Evolutionary conservation across 2,888 invertebrate species (phyloP).

Genomic region (Cheilosia urbana): DNA sequence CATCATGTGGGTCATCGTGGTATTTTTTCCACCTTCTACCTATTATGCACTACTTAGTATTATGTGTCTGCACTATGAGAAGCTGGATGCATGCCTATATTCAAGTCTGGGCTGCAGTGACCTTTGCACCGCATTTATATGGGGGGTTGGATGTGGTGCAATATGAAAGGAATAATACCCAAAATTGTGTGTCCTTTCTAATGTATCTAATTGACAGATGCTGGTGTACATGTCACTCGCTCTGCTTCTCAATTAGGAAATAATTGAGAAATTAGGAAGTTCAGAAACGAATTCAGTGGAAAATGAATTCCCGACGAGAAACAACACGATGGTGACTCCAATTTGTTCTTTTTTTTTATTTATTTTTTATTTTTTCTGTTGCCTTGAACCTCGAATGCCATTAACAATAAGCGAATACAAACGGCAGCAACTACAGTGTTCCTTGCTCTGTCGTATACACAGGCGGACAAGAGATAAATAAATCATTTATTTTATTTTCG

Average conservation of each 20-base stretch:
- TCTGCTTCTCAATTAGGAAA: conserved; percentile 12
- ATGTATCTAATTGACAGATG: conserved; percentile 22
- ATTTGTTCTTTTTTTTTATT: conserved; percentile 1
- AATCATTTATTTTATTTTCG: conserved; percentile 18
- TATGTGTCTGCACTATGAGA: too few species aligned
- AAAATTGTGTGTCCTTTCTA: not conserved
- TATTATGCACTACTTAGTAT: too few species aligned
- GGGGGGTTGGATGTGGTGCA: too few species aligned
- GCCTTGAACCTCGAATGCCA: conserved; percentile 3
- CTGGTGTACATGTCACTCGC: conserved; percentile 10
- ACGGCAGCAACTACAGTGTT: not conserved
- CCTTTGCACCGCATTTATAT: too few species aligned
- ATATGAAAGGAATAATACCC: not conserved
- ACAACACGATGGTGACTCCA: conserved; percentile 1
- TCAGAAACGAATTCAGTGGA: conserved; percentile 2
- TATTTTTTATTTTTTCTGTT: not conserved
- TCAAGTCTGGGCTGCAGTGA: too few species aligned
- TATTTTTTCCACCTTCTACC: too few species aligned
- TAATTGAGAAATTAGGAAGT: conserved; percentile 20
- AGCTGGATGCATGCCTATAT: too few species aligned
- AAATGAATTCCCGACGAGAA: not conserved
- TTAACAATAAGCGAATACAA: conserved; percentile 19
- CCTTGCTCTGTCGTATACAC: not conserved
- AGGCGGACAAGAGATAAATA: not conserved
- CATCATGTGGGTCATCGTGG: too few species aligned